These are phyloP conservation scores for Scrobipalpa costella DNA, from an alignment of 2,888 invertebrate species.

Conservation along the genomic window DNA sequence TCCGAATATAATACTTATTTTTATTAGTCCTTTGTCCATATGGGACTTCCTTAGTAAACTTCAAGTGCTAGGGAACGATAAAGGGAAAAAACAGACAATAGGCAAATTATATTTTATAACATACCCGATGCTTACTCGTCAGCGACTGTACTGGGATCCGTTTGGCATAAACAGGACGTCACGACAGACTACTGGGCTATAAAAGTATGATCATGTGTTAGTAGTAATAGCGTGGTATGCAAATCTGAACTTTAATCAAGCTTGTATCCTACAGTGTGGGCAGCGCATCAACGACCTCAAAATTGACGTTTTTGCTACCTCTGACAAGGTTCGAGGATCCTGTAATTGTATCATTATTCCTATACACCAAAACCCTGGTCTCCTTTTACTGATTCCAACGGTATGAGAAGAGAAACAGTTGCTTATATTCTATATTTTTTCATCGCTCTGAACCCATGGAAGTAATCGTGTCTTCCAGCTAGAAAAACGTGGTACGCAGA, in stretches of 20 bases:
- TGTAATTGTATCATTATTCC: too few species aligned
- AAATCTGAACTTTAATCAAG: too few species aligned
- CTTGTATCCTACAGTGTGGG: too few species aligned
- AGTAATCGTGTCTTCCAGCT: neutral
- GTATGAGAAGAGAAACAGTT: too few species aligned
- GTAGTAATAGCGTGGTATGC: neutral
- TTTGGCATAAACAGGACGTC: constrained; percentile 67
- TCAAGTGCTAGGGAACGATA: constrained; percentile 31
- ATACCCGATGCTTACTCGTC: too few species aligned
- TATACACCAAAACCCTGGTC: too few species aligned
- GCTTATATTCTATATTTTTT: too few species aligned
- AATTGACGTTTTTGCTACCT: too few species aligned
- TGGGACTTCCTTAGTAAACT: constrained; percentile 18
- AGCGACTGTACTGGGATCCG: constrained; percentile 56
- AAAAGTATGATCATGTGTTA: constrained; percentile 37
- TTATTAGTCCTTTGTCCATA: neutral
- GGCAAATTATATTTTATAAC: constrained; percentile 74
- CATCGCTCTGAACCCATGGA: too few species aligned
- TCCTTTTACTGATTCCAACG: too few species aligned
- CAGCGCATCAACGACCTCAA: too few species aligned
- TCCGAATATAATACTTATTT: neutral
- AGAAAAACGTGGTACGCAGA: neutral
- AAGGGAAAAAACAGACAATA: constrained; percentile 58
- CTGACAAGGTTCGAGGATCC: too few species aligned
- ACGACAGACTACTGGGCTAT: constrained; percentile 54